Evolutionary conservation across 1,140 invertebrate species (phyloP).

Genomic region (Aplysia californica): DNA sequence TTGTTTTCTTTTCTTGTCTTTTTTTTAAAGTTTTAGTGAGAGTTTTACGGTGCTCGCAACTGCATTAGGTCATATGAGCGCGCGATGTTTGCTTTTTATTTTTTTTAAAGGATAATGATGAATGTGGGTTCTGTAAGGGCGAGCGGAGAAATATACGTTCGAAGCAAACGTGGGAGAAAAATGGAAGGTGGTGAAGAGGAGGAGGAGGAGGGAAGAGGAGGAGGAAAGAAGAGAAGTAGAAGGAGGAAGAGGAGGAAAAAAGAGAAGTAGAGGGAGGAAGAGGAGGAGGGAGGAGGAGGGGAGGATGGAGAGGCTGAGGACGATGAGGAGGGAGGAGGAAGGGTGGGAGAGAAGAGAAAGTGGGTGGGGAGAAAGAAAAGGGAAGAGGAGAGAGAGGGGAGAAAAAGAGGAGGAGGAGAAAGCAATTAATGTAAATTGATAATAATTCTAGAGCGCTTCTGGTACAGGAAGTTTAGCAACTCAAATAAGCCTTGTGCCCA

Average conservation of each 20-base stretch:
- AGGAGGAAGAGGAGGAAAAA: background rate
- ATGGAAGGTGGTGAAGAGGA: background rate
- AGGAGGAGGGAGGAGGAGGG: background rate
- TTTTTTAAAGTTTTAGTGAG: too few relatives aligned
- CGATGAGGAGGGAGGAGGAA: background rate
- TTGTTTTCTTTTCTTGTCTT: too few relatives aligned
- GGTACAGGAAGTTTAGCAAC: too few relatives aligned
- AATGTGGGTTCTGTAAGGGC: background rate
- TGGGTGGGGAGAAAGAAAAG: background rate
- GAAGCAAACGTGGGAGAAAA: background rate
- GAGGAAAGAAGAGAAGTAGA: background rate
- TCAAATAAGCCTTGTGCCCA: too few relatives aligned
- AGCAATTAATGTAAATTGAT: too few relatives aligned
- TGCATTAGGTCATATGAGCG: too few relatives aligned
- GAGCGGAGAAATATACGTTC: background rate
- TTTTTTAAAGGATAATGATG: background rate
- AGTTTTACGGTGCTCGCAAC: too few relatives aligned
- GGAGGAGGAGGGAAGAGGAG: background rate
- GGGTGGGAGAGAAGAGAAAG: background rate
- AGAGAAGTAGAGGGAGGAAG: background rate
- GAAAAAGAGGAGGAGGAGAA: background rate
- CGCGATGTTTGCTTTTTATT: too few relatives aligned
- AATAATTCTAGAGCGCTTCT: too few relatives aligned
- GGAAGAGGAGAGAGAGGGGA: background rate
- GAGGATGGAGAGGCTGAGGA: background rate